phyloP scores from a whole-genome alignment of 2,888 invertebrate species.

The Drosophila planitibia region DNA sequence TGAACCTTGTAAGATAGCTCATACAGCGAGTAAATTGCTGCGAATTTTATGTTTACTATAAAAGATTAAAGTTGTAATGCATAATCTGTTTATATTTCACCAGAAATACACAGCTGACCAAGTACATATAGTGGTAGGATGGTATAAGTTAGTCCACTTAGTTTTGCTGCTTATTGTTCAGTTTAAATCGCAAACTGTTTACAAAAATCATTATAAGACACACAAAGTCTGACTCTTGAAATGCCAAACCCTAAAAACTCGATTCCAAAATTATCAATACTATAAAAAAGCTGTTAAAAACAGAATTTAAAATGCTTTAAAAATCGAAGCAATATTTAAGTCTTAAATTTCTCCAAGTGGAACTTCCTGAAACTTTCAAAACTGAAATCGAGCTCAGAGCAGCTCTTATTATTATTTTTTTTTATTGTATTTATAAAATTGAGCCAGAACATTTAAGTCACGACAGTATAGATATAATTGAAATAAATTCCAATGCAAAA shows the following conservation, averaged over 20 bases:
- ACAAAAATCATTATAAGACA: neutral
- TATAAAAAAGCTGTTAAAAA: neutral
- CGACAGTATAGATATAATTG: neutral
- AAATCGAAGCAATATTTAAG: neutral
- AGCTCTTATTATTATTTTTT: neutral
- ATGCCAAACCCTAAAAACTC: neutral
- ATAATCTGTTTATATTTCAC: neutral
- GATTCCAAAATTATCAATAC: neutral
- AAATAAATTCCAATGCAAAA: slow-evolving; percentile 1
- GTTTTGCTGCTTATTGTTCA: neutral
- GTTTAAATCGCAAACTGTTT: neutral
- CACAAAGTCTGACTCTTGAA: neutral
- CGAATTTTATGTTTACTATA: neutral
- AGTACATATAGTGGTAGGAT: neutral
- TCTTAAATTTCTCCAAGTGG: neutral
- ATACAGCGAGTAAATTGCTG: neutral
- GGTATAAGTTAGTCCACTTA: neutral
- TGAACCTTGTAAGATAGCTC: slow-evolving; percentile 27
- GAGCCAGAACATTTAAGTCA: neutral
- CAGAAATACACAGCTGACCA: neutral
- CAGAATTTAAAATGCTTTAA: neutral
- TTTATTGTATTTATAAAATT: neutral
- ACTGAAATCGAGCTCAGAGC: neutral
- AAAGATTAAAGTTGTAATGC: neutral
- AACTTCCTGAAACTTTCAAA: neutral